Percentiles rank a stretch among this genome's conserved stretches.
These are phyloP conservation scores for Drosophila birchii DNA, from an alignment of 2,888 invertebrate species.

Conservation along the genomic window DNA sequence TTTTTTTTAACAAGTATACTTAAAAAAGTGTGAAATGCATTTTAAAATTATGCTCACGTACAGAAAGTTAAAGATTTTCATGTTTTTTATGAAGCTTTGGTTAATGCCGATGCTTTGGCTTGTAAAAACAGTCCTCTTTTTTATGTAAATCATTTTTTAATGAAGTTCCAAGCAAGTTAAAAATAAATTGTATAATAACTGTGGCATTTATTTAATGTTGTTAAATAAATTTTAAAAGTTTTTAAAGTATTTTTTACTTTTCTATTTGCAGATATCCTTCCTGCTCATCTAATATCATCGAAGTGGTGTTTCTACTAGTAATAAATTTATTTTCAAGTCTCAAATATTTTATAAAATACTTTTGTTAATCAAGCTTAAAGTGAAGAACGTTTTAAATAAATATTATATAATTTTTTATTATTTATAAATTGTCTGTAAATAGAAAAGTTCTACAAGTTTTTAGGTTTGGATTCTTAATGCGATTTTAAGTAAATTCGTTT, in stretches of 20 bases:
- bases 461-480: not conserved
- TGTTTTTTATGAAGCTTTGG: not conserved
- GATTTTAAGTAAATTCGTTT: not conserved
- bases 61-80: constrained; percentile 23
- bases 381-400: not conserved
- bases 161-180: not conserved
- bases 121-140: not conserved
- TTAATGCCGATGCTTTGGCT: not conserved
- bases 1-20: constrained; percentile 15
- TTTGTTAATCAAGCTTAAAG: not conserved
- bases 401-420: not conserved
- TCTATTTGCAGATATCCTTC: constrained; percentile 2
- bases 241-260: not conserved
- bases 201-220: too few species aligned
- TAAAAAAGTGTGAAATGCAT: constrained; percentile 18
- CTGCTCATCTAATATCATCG: too few species aligned
- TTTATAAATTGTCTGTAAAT: not conserved
- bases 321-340: not conserved
- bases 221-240: not conserved
- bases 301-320: too few species aligned
- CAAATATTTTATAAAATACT: not conserved
- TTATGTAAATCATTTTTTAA: not conserved
- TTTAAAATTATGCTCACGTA: constrained; percentile 64
- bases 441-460: not conserved
- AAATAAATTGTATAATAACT: not conserved